Evolutionary conservation across 2,797 vertebrate genomes (phyloP).

Genomic region (Pangasius djambal): DNA sequence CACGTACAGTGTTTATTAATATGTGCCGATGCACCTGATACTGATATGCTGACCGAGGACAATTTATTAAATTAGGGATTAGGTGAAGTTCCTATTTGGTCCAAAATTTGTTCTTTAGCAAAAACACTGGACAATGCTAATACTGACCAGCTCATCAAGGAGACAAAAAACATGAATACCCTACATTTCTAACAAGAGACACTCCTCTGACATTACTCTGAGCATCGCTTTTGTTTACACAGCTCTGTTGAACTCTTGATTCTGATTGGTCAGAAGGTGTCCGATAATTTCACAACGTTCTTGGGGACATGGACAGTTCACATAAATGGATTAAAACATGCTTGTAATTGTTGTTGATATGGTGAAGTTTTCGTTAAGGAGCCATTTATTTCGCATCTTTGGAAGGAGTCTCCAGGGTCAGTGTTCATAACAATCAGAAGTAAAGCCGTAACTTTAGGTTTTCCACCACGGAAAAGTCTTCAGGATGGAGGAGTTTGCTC

Average conservation of each 20-base stretch:
- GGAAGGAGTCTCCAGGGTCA: background rate
- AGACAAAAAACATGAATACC: background rate
- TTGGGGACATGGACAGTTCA: background rate
- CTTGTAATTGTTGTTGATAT: background rate
- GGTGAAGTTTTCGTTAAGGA: background rate
- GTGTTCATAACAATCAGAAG: background rate
- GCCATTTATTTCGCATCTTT: background rate
- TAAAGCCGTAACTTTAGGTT: background rate
- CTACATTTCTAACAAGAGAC: background rate
- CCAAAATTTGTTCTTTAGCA: background rate
- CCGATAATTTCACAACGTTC: background rate
- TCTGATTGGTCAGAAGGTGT: background rate
- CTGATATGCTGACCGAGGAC: background rate
- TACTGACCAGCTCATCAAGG: background rate
- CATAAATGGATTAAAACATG: background rate
- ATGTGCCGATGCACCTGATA: background rate
- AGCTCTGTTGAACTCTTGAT: background rate
- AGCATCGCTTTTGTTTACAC: background rate
- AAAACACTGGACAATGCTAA: background rate
- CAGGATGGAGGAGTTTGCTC: background rate
- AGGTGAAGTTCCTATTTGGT: background rate
- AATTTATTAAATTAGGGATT: background rate
- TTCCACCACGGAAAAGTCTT: background rate
- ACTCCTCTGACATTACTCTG: background rate
- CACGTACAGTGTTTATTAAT: background rate